These are phyloP conservation scores for Zaprionus lineosus DNA, from an alignment of 2,888 invertebrate species.

Conservation along the genomic window DNA sequence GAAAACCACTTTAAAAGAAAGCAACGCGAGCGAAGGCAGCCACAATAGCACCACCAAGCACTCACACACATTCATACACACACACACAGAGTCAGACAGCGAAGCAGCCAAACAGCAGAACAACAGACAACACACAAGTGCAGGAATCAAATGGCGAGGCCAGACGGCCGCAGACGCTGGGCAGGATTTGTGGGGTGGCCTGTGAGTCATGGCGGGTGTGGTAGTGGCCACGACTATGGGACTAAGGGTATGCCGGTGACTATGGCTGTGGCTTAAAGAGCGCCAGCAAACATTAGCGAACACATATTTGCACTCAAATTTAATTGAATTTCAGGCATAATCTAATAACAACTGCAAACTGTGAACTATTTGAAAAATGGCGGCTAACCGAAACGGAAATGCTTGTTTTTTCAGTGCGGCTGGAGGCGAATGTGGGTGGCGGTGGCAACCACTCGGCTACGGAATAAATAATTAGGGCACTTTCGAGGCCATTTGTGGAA, in stretches of 20 bases:
- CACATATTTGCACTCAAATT: constrained; percentile 76
- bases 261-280: constrained; percentile 36
- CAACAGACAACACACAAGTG: constrained; percentile 28
- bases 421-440: background rate
- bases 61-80: too few relatives aligned
- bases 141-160: constrained; percentile 47
- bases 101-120: background rate
- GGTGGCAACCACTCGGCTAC: background rate
- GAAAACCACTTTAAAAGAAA: constrained; percentile 48
- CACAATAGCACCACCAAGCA: background rate
- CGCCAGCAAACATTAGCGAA: constrained; percentile 46
- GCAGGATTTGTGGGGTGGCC: background rate
- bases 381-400: constrained; percentile 27
- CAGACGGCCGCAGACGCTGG: constrained; percentile 11
- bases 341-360: constrained; percentile 58
- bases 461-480: constrained; percentile 56
- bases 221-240: too few relatives aligned
- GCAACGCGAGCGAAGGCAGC: constrained; percentile 14
- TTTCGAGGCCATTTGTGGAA: constrained; percentile 23
- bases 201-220: background rate
- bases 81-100: too few relatives aligned
- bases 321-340: constrained; percentile 68
- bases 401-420: too few relatives aligned
- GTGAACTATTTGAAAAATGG: constrained; percentile 28
- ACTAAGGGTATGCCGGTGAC: too few relatives aligned